A percentile compares a stretch with the other conserved stretches of the same genome.
Evolutionary conservation across 2,888 invertebrate genomes (phyloP).

Genomic region (Torymus auratus): DNA sequence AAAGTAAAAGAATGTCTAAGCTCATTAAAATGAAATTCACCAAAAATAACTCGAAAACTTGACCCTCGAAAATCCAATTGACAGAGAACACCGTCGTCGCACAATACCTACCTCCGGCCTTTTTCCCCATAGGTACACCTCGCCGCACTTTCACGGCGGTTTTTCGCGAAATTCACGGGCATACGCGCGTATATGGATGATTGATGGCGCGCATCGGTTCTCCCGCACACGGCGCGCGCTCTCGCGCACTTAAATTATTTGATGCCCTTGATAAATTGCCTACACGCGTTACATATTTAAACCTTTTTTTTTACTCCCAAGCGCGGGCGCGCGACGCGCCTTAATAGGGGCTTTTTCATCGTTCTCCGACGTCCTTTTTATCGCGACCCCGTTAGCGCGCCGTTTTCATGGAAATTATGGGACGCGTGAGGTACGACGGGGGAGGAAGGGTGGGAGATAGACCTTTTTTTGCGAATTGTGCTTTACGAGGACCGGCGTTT

Average conservation of each 20-base stretch:
- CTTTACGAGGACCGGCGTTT: no score
- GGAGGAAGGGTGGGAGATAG: no score
- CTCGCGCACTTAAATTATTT: constrained; percentile 48
- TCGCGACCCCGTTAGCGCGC: neutral
- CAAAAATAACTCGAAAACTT: no score
- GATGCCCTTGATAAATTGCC: constrained; percentile 52
- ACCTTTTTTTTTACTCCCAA: constrained; percentile 10
- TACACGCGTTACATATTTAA: constrained; percentile 52
- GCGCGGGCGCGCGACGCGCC: neutral
- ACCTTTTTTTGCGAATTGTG: no score
- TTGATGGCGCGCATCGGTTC: constrained; percentile 41
- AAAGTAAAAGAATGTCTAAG: no score
- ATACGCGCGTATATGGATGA: constrained; percentile 30
- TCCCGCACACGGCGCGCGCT: no score
- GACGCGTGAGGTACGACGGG: neutral
- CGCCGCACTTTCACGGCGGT: no score
- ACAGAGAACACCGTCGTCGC: no score
- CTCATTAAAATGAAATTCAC: no score
- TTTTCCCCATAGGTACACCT: no score
- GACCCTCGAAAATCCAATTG: no score
- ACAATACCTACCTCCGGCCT: no score
- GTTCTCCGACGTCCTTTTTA: constrained; percentile 11
- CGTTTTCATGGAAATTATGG: constrained; percentile 12
- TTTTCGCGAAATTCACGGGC: neutral
- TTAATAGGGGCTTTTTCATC: constrained; percentile 30